A percentile compares a stretch with the other conserved stretches of the same genome.
phyloP scores from a whole-genome alignment of 2,888 invertebrate species.

The Furcula furcula region DNA sequence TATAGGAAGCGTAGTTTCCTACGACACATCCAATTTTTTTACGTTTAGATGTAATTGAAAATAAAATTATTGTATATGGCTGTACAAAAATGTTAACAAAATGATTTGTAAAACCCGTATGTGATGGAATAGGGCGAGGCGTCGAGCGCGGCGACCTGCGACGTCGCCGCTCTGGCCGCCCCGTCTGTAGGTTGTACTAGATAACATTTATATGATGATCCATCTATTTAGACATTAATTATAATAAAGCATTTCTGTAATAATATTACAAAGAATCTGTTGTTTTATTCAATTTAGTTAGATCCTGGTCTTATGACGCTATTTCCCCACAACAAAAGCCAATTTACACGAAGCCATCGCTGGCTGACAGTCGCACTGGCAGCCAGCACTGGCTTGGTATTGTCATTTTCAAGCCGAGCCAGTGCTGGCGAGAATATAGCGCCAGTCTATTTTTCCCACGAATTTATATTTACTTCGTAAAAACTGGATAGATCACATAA shows the following conservation, averaged over 20 bases:
- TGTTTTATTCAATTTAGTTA: slow-evolving; percentile 60
- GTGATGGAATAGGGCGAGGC: slow-evolving; percentile 73
- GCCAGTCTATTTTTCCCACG: too few species aligned
- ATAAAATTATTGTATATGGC: slow-evolving; percentile 83
- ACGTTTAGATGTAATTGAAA: slow-evolving; percentile 81
- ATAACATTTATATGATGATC: slow-evolving; percentile 83
- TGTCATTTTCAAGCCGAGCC: too few species aligned
- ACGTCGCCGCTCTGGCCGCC: slow-evolving; percentile 59
- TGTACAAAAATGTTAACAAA: slow-evolving; percentile 81
- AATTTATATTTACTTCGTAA: too few species aligned
- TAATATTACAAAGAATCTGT: slow-evolving; percentile 77
- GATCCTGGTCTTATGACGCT: too few species aligned
- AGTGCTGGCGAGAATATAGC: too few species aligned
- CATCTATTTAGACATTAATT: slow-evolving; percentile 85
- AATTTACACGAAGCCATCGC: too few species aligned
- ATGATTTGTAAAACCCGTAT: slow-evolving; percentile 79
- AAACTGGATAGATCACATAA: too few species aligned
- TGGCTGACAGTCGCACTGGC: too few species aligned
- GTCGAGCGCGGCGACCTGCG: slow-evolving; percentile 54
- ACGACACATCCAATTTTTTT: slow-evolving; percentile 79
- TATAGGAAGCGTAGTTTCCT: slow-evolving; percentile 81
- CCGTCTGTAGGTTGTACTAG: slow-evolving; percentile 78
- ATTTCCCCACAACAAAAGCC: too few species aligned
- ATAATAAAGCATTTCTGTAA: slow-evolving; percentile 86
- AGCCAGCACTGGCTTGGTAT: too few species aligned